These are phyloP conservation scores for Pocillopora verrucosa DNA, from an alignment of 64 coral and sea anemone species.

Conservation along the genomic window DNA sequence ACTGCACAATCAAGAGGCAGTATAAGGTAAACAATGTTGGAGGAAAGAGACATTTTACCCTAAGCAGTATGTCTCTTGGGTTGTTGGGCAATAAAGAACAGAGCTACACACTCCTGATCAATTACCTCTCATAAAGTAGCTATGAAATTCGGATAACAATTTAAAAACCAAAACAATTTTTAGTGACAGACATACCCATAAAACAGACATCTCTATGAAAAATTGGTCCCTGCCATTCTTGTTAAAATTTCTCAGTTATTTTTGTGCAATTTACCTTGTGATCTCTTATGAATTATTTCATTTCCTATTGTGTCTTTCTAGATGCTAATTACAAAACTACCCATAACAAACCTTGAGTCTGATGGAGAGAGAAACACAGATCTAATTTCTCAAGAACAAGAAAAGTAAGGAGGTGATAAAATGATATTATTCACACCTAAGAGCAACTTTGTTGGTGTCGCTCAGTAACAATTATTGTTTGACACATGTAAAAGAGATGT, in stretches of 20 bases:
- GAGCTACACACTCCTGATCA: too few relatives aligned
- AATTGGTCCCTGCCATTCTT: too few relatives aligned
- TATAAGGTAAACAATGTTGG: neutral
- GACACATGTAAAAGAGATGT: too few relatives aligned
- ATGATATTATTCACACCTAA: neutral
- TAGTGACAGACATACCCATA: too few relatives aligned
- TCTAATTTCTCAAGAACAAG: conserved; percentile 27
- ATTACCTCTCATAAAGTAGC: too few relatives aligned
- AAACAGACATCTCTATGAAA: too few relatives aligned
- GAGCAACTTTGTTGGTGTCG: neutral
- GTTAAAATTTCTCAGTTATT: neutral
- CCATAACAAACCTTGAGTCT: neutral
- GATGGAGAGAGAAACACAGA: neutral
- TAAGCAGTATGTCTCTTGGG: too few relatives aligned
- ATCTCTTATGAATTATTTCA: neutral
- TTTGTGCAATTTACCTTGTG: neutral
- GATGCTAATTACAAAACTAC: conserved; percentile 39
- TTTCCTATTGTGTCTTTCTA: neutral
- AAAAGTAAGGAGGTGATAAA: conserved; percentile 42
- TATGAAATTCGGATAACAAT: too few relatives aligned
- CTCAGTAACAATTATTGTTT: too few relatives aligned
- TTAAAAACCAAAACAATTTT: too few relatives aligned
- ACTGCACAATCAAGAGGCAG: neutral
- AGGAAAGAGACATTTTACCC: too few relatives aligned
- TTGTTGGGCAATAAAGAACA: too few relatives aligned